Conservation (phyloP, 2,888 invertebrate genomes). For the Apoda limacodes region DNA sequence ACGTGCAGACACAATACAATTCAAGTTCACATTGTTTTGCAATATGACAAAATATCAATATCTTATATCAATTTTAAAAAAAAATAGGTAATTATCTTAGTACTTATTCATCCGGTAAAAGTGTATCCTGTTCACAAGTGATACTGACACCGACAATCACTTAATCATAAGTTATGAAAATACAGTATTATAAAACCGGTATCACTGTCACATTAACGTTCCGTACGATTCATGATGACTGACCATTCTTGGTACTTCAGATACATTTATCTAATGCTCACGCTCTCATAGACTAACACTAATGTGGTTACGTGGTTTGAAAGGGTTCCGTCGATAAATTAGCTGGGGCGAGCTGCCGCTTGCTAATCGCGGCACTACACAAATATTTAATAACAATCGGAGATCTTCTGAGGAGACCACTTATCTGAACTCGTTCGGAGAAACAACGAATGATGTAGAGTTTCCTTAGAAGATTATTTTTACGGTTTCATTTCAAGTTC, state of each 20-base stretch:
- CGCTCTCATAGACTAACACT: constrained; percentile 8
- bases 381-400: constrained; percentile 70
- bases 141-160: too few relatives aligned
- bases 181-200: neutral
- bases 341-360: constrained; percentile 50
- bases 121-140: too few relatives aligned
- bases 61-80: too few relatives aligned
- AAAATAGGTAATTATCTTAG: too few relatives aligned
- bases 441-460: constrained; percentile 29
- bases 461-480: too few relatives aligned
- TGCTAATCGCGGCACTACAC: constrained; percentile 66
- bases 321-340: constrained; percentile 47
- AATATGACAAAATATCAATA: too few relatives aligned
- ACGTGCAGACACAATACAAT: too few relatives aligned
- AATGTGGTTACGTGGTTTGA: constrained; percentile 15
- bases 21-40: too few relatives aligned
- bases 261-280: constrained; percentile 5
- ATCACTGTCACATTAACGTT: constrained; percentile 1
- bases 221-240: constrained; percentile 2
- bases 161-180: neutral
- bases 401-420: constrained; percentile 62
- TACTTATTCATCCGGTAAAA: too few relatives aligned
- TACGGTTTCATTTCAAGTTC: too few relatives aligned
- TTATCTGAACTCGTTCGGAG: constrained; percentile 49
- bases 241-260: too few relatives aligned